These are phyloP conservation scores for Drosophila albomicans DNA, from an alignment of 1,140 invertebrate species.

Conservation along the genomic window DNA sequence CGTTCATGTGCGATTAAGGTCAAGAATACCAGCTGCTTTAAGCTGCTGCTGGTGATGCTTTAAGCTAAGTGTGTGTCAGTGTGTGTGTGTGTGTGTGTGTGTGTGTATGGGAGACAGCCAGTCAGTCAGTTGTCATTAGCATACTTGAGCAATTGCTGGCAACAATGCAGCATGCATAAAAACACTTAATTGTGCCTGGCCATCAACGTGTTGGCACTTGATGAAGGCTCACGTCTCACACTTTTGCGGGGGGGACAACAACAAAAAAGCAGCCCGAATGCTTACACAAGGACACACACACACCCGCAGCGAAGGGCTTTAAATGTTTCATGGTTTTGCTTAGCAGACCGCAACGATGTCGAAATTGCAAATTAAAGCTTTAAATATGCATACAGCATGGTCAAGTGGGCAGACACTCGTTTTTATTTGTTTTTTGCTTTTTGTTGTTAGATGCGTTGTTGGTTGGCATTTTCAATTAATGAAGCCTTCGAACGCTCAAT, in stretches of 20 bases:
- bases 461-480: conserved; percentile 58
- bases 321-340: conserved; percentile 60
- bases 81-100: background rate
- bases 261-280: conserved; percentile 10
- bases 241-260: conserved; percentile 1
- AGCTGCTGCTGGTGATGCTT: conserved; percentile 11
- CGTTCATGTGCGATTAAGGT: conserved; percentile 49
- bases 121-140: conserved; percentile 59
- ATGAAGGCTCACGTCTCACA: conserved; percentile 48
- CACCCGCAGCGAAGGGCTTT: conserved; percentile 32
- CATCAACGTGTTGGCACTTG: conserved; percentile 70
- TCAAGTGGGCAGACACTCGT: conserved; percentile 24
- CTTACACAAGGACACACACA: conserved; percentile 43
- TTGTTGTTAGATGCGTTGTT: too few species aligned
- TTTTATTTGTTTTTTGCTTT: background rate
- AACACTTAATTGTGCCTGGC: conserved; percentile 77
- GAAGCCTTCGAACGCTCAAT: conserved; percentile 31
- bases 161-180: conserved; percentile 71
- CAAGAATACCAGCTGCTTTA: conserved; percentile 41
- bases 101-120: background rate
- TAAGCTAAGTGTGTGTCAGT: background rate
- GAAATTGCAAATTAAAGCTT: conserved; percentile 65
- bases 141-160: conserved; percentile 72
- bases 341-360: conserved; percentile 21
- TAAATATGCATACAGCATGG: conserved; percentile 56